Evolutionary conservation across 1,140 invertebrate genomes (phyloP), one percentile per base, ranked within the genome.

Genomic region (Eumaeus atala): DNA sequence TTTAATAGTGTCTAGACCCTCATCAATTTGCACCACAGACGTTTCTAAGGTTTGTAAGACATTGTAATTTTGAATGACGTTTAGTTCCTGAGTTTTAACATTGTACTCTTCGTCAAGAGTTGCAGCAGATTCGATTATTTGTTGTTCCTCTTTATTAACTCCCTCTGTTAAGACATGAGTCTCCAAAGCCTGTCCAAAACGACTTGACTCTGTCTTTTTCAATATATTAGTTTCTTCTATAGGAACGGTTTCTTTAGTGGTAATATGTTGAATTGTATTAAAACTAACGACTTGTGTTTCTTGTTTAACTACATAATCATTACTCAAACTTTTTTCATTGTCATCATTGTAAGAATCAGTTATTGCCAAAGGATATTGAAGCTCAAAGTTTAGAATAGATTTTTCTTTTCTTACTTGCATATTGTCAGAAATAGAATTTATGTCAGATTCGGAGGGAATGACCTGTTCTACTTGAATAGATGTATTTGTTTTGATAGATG

Each of bases 171-270:
- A 28, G 9, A 66, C 38, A 42, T 66, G 62, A 11, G 54, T 57
- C 55, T 65, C 49, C 49, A 51, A 52, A 51, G 66, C 74, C 36
- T 14, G 72, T 64, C 65, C 72, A 52, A 33, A 49, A 48, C 58
- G 64, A 34, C 37, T 17, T 51, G 47, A 38, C 34, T 48, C 67
- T 16, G 44, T 36, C 56, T 61, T 54, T 36, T 54, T 37, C 47
- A 52, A 52, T 34, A 58, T 42, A 28, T 51, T 48, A n/a, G 59
- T 58, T 38, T 75, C 64, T 67, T 84, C 77, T 16, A 76, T 54
- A n/a, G 63, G 58, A 42, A 82, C 56, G n/a, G 67, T 78, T 59
- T 77, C 73, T 59, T 65, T 67, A 18, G 79, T 88, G 38, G 72
- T 80, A 21, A 87, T 62, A 57, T 82, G 77, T 16, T 60, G 66